phyloP scores from a whole-genome alignment of 2,797 vertebrate genomes.

The Tragopan temminckii region DNA sequence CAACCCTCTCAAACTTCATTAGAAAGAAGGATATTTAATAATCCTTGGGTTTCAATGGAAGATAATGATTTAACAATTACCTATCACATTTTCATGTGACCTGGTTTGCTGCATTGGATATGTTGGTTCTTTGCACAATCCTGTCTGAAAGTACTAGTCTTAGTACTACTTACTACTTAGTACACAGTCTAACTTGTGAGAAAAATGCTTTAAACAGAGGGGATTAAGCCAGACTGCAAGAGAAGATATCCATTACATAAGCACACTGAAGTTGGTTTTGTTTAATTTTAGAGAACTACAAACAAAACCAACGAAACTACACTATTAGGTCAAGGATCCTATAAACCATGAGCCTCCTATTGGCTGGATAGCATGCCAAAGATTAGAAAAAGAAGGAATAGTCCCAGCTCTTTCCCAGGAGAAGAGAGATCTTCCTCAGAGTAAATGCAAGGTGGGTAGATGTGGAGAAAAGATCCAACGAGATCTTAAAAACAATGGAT shows the following conservation, averaged over 20 bases:
- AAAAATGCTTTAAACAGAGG: neutral
- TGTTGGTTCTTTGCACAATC: neutral
- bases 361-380: neutral
- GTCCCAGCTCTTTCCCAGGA: neutral
- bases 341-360: neutral
- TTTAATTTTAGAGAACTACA: too few species aligned
- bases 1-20: neutral
- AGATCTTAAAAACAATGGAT: neutral
- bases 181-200: neutral
- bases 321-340: neutral
- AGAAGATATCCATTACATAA: neutral
- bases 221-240: neutral
- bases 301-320: neutral
- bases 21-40: neutral
- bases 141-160: neutral
- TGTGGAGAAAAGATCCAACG: neutral
- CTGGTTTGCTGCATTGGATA: neutral
- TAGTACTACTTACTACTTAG: too few species aligned
- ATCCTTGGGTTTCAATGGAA: neutral
- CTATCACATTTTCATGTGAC: rapidly evolving
- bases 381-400: neutral
- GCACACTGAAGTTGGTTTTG: neutral
- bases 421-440: neutral
- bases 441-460: neutral
- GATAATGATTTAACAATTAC: neutral